Percentiles rank a stretch among this genome's conserved stretches.
phyloP scores from a whole-genome alignment of 2,888 invertebrate species.

The Caenorhabditis sp. region DNA sequence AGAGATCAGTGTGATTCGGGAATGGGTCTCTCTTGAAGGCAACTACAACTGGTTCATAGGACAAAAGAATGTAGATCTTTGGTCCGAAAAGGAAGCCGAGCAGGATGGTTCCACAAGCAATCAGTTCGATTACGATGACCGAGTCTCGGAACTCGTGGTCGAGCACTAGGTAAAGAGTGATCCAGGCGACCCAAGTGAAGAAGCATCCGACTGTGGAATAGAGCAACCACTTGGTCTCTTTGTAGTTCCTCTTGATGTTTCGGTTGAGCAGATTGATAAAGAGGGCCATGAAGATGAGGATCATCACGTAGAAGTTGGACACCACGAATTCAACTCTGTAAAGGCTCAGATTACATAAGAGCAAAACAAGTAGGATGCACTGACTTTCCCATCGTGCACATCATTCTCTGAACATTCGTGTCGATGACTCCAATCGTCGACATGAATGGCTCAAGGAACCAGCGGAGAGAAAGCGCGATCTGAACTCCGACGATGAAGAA shows the following conservation, averaged over 20 bases:
- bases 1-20: slow-evolving; percentile 64
- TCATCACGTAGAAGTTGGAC: slow-evolving; percentile 72
- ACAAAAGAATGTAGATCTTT: slow-evolving; percentile 78
- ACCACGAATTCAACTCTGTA: slow-evolving; percentile 69
- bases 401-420: slow-evolving; percentile 63
- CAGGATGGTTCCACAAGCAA: slow-evolving; percentile 74
- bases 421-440: slow-evolving; percentile 65
- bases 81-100: slow-evolving; percentile 78
- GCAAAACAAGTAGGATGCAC: background rate
- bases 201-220: slow-evolving; percentile 71
- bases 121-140: slow-evolving; percentile 71
- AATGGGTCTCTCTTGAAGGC: slow-evolving; percentile 71
- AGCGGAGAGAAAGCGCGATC: slow-evolving; percentile 72
- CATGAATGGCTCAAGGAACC: slow-evolving; percentile 71
- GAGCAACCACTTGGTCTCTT: slow-evolving; percentile 78
- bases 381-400: slow-evolving; percentile 67
- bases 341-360: background rate
- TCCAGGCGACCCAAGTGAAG: slow-evolving; percentile 72
- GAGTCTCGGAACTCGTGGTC: slow-evolving; percentile 59
- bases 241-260: slow-evolving; percentile 78
- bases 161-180: slow-evolving; percentile 65
- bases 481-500: slow-evolving; percentile 78
- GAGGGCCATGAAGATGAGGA: slow-evolving; percentile 75
- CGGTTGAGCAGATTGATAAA: slow-evolving; percentile 74
- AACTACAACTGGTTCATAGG: slow-evolving; percentile 78